Percentiles rank a stretch among this genome's conserved stretches.
Evolutionary conservation across 2,797 vertebrate species (phyloP).

Genomic region (Alauda arvensis): DNA sequence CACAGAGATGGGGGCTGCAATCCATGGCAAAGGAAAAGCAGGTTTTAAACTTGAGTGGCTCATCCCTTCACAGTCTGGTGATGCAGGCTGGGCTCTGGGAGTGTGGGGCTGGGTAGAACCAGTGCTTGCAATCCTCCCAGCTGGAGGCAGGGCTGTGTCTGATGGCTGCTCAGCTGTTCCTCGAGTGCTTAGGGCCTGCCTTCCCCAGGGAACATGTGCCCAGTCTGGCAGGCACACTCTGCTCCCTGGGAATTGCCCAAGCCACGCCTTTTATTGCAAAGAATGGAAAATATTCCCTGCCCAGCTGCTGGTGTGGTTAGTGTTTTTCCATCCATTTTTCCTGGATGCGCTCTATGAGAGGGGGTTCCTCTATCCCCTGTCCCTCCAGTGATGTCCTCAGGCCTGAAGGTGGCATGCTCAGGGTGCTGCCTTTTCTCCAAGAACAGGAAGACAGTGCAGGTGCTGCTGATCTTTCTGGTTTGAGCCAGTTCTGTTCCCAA

Average conservation of each 20-base stretch:
- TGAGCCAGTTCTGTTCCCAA: not conserved
- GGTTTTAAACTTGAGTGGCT: fast-evolving
- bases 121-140: fast-evolving
- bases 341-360: not conserved
- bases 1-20: not conserved
- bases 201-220: not conserved
- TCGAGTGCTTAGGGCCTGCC: not conserved
- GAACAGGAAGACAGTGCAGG: not conserved
- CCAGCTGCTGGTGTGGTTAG: not conserved
- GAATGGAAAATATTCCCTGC: not conserved
- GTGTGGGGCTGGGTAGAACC: too few species aligned
- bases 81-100: not conserved
- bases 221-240: fast-evolving
- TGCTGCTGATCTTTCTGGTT: not conserved
- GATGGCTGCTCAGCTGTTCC: not conserved
- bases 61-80: not conserved
- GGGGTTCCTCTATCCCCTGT: not conserved
- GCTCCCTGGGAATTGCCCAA: not conserved
- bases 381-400: not conserved
- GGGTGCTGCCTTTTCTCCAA: not conserved
- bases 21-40: not conserved
- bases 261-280: not conserved
- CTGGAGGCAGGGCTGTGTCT: not conserved
- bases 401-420: not conserved
- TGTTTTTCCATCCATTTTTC: not conserved